These are phyloP conservation scores for Epinephelus lanceolatus DNA, from an alignment of 2,113 vertebrate genomes.

Conservation along the genomic window DNA sequence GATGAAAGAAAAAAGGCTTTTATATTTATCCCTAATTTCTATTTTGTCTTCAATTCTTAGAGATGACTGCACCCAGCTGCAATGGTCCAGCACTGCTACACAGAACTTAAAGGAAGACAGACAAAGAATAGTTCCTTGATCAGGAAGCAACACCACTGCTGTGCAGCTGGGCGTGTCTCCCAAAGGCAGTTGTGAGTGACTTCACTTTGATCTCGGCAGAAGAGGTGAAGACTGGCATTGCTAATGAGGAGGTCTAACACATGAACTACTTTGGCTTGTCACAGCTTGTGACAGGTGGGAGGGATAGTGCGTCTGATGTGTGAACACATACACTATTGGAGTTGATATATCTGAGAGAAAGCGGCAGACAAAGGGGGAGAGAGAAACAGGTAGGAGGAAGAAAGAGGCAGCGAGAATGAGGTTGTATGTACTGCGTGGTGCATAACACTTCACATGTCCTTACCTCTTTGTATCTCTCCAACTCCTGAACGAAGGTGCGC, in stretches of 20 bases:
- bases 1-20: constrained; percentile 5
- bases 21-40: constrained; percentile 21
- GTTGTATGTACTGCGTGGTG: neutral
- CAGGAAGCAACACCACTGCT: constrained; percentile 53
- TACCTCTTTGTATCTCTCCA: constrained; percentile 98
- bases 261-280: constrained; percentile 68
- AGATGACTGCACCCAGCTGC: constrained; percentile 26
- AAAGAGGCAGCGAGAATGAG: constrained; percentile 34
- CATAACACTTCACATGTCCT: constrained; percentile 11
- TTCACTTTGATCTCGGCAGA: constrained; percentile 77
- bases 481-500: constrained; percentile 91
- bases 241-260: constrained; percentile 76
- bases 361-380: constrained; percentile 47
- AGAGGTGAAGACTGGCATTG: constrained; percentile 76
- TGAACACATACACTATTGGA: constrained; percentile 64
- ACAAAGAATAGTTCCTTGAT: constrained; percentile 57
- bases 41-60: neutral
- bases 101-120: constrained; percentile 45
- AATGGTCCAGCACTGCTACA: constrained; percentile 29
- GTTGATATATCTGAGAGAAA: constrained; percentile 67
- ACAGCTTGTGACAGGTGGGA: constrained; percentile 72
- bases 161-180: constrained; percentile 72
- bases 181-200: constrained; percentile 67
- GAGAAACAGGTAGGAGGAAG: constrained; percentile 18
- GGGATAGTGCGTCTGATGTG: constrained; percentile 62